Evolutionary conservation across 2,888 invertebrate species (phyloP), one percentile per base, ranked within the genome.

Genomic region (Syritta pipiens): DNA sequence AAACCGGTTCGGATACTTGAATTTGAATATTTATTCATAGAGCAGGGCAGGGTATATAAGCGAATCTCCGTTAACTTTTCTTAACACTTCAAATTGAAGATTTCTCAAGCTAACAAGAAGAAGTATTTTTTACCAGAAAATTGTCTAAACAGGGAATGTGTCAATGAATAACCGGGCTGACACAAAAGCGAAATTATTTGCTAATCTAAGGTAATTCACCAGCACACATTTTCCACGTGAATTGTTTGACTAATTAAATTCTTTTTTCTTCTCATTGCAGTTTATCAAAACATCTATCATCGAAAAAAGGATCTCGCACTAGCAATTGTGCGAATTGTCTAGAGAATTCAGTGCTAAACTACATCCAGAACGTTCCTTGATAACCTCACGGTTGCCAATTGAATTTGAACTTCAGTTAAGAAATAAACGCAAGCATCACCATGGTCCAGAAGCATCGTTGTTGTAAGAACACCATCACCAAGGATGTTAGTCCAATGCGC

Each of bases 281-380:
- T 90, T 92, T 95, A 89, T 93, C 93, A 82, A 95, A 95, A 90
- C 94, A 95, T 89, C 91, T 96, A 84, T 91, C 92, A 86, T 94
- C 94, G 75, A 92, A 93, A 84, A 94, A 95, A 91, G 94, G 95
- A 84, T 96, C 95, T 85, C 93, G 96, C 85, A 92, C 93, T 83
- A 96, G 95, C 83, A 96, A 95, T 90, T 92, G 94, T 89, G 96
- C 94, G 83, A 96, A 96, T 90, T 92, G 93, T 72, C 90, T 96
- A 89, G 96, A 96, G 91, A 93, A 95, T 88, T 91, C 94, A 85
- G 95, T 96, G 40, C 92, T 96, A 48, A 95, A 94, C 51, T 94
- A 93, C 87, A 90, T 96, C 53, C 95, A 95, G 88, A 95, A 94
- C 94, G 96, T 96, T 81, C 96, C 96, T 83, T 96, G 95, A 93